A percentile compares a stretch with the other conserved stretches of the same genome.
phyloP scores from a whole-genome alignment of 2,797 vertebrate species.

The Discoglossus pictus region DNA sequence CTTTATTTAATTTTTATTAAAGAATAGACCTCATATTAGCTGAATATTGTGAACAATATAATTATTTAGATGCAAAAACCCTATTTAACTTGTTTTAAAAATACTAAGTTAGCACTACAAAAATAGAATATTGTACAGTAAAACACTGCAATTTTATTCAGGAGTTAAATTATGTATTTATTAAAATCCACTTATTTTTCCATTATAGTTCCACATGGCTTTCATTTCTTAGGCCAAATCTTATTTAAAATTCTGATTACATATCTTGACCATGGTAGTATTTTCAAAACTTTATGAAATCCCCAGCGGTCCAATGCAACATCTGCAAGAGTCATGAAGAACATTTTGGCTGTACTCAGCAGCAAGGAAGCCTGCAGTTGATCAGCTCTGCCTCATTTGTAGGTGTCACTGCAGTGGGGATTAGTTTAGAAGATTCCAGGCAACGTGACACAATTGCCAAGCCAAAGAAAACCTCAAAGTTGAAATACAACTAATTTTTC shows the following conservation, averaged over 20 bases:
- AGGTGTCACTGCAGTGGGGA: conserved; percentile 50
- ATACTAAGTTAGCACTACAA: too few relatives aligned
- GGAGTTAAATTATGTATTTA: too few relatives aligned
- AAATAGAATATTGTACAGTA: too few relatives aligned
- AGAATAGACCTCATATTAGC: too few relatives aligned
- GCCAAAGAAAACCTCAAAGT: conserved; percentile 46
- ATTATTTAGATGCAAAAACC: too few relatives aligned
- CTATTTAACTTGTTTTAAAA: too few relatives aligned
- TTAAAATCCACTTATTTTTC: too few relatives aligned
- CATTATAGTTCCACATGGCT: conserved; percentile 3
- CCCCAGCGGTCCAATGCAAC: conserved; percentile 54
- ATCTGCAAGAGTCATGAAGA: conserved; percentile 57
- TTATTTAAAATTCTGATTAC: conserved; percentile 50
- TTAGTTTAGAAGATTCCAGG: conserved; percentile 47
- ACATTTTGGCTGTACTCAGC: conserved; percentile 51
- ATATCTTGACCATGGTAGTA: conserved; percentile 30
- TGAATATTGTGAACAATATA: too few relatives aligned
- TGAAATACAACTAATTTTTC: conserved; percentile 46
- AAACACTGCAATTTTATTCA: too few relatives aligned
- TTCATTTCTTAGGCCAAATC: background rate
- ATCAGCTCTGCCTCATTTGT: conserved; percentile 53
- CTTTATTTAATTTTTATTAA: too few relatives aligned
- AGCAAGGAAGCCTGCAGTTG: conserved; percentile 48
- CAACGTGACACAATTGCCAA: conserved; percentile 28
- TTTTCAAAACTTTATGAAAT: conserved; percentile 54